Conservation (phyloP, 1,140 invertebrate genomes). For the Philopotamus ludificatus region DNA sequence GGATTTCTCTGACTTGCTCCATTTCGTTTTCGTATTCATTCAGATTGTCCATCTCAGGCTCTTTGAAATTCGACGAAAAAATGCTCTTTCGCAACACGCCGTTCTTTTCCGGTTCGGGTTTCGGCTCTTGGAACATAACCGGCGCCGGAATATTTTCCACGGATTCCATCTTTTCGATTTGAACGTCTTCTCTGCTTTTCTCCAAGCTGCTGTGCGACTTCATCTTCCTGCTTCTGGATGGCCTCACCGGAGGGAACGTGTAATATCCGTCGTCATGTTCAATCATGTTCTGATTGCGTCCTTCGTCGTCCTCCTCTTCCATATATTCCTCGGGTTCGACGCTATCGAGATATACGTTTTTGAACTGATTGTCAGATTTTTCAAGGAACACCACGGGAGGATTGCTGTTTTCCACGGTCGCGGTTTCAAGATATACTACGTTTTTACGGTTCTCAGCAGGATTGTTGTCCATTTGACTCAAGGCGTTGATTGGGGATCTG, state of each 20-base stretch:
- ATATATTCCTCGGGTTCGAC: conserved; percentile 20
- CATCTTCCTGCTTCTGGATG: conserved; percentile 51
- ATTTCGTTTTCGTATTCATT: conserved; percentile 42
- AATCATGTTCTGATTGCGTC: conserved; percentile 50
- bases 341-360: conserved; percentile 33
- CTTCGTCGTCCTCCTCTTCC: conserved; percentile 40
- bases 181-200: conserved; percentile 18
- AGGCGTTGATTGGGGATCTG: conserved; percentile 62
- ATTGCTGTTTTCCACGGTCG: conserved; percentile 47
- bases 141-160: conserved; percentile 24
- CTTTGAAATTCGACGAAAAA: conserved; percentile 35
- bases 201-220: neutral
- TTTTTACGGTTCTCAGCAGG: conserved; percentile 44
- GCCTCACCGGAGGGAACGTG: conserved; percentile 54
- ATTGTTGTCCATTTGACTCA: conserved; percentile 58
- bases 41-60: conserved; percentile 40
- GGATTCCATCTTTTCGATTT: conserved; percentile 16
- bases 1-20: conserved; percentile 37
- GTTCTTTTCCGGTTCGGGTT: conserved; percentile 8
- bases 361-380: conserved; percentile 39
- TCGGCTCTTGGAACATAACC: conserved; percentile 28
- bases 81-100: conserved; percentile 22
- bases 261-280: conserved; percentile 56
- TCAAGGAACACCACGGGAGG: too few relatives aligned
- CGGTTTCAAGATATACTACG: conserved; percentile 46